These are phyloP conservation scores for Apogon hyalosoma DNA, from an alignment of 2,797 vertebrate genomes.

Conservation along the genomic window DNA sequence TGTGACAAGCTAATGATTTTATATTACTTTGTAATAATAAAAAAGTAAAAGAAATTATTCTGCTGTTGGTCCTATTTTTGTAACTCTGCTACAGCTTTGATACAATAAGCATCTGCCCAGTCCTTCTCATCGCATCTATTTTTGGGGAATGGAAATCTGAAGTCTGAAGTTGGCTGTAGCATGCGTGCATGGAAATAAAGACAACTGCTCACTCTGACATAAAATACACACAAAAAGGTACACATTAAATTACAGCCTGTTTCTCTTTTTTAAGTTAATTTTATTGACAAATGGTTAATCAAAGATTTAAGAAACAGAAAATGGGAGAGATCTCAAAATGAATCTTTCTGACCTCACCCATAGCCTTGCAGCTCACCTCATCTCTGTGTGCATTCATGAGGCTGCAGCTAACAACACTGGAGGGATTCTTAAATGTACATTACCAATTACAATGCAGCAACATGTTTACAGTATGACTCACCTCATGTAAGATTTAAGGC, in stretches of 20 bases:
- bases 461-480: background rate
- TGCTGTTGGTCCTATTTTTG: constrained; percentile 10
- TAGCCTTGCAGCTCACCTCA: constrained; percentile 23
- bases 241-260: background rate
- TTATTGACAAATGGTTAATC: constrained; percentile 74
- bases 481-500: background rate
- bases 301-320: constrained; percentile 65
- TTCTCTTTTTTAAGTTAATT: constrained; percentile 41
- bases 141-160: constrained; percentile 19
- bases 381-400: constrained; percentile 54
- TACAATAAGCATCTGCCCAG: constrained; percentile 1
- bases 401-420: constrained; percentile 25
- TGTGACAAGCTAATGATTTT: constrained; percentile 64
- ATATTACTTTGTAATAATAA: constrained; percentile 77
- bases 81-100: background rate
- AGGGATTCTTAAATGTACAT: constrained; percentile 17
- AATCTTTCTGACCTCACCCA: constrained; percentile 27
- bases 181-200: constrained; percentile 8
- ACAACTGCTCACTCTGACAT: constrained; percentile 25
- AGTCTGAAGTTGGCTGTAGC: constrained; percentile 34
- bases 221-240: background rate
- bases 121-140: constrained; percentile 34
- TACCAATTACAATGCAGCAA: constrained; percentile 6
- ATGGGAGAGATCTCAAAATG: constrained; percentile 28
- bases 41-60: constrained; percentile 29